phyloP scores from a whole-genome alignment of 1,140 invertebrate genomes.

The Cotesia glomerata region DNA sequence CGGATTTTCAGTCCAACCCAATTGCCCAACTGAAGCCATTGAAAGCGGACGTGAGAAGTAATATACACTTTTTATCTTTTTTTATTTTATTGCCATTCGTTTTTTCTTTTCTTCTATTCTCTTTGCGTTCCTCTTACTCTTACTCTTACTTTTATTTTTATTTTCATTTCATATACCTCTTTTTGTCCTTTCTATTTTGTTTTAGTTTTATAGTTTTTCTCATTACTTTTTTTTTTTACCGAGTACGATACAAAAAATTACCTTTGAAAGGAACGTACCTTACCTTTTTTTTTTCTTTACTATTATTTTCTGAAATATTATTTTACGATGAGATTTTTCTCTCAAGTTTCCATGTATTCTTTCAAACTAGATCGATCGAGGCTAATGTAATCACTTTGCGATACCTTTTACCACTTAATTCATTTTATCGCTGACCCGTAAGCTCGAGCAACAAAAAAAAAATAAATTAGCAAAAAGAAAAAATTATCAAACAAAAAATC shows the following conservation, averaged over 20 bases:
- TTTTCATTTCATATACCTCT: neutral
- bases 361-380: neutral
- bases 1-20: slow-evolving; percentile 45
- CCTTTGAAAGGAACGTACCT: no score
- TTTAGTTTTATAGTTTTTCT: slow-evolving; percentile 6
- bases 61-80: slow-evolving; percentile 23
- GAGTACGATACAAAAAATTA: neutral
- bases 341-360: neutral
- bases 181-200: neutral
- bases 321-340: slow-evolving; percentile 15
- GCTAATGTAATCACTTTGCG: neutral
- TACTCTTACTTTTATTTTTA: no score
- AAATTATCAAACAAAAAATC: no score
- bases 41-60: slow-evolving; percentile 32
- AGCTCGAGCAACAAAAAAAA: neutral
- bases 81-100: neutral
- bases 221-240: neutral
- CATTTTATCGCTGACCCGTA: slow-evolving; percentile 1
- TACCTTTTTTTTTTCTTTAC: neutral
- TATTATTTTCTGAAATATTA: slow-evolving; percentile 1
- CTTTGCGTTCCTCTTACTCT: no score
- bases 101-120: no score
- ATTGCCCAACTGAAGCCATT: slow-evolving; percentile 46
- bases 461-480: neutral
- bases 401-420: neutral